Evolutionary conservation across 2,113 vertebrate genomes (phyloP).

Genomic region (Lethenteron reissneri): DNA sequence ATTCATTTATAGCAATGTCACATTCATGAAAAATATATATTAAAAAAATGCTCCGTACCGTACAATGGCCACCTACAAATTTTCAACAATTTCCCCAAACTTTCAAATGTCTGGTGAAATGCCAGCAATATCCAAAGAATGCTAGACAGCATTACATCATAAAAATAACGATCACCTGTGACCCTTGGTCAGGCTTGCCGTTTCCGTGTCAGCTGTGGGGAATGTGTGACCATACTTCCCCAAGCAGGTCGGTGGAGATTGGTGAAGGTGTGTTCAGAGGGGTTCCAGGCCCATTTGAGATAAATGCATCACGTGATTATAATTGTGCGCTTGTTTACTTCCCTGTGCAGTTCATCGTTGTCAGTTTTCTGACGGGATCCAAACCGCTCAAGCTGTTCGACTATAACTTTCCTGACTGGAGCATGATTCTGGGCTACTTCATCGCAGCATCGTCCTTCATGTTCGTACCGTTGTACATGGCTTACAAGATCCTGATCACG

Average conservation of each 20-base stretch:
- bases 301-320: no score
- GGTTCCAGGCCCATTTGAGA: no score
- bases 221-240: background rate
- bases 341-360: constrained; percentile 59
- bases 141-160: background rate
- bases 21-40: no score
- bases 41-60: no score
- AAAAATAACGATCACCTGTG: background rate
- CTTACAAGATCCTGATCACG: constrained; percentile 43
- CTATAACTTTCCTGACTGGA: constrained; percentile 68
- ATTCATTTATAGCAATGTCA: no score
- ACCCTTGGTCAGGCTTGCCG: background rate
- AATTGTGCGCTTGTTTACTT: constrained; percentile 3
- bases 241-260: background rate
- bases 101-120: no score
- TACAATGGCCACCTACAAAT: no score
- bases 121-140: no score
- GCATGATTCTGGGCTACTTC: constrained; percentile 59
- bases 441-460: constrained; percentile 77
- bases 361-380: constrained; percentile 64
- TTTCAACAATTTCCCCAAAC: no score
- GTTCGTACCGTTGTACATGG: constrained; percentile 68
- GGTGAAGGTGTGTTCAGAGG: no score
- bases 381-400: constrained; percentile 56
- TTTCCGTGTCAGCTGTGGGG: background rate